Percentiles rank a stretch among this genome's conserved stretches.
phyloP scores from a whole-genome alignment of 1,140 invertebrate species.

The Drosophila trapezifrons region DNA sequence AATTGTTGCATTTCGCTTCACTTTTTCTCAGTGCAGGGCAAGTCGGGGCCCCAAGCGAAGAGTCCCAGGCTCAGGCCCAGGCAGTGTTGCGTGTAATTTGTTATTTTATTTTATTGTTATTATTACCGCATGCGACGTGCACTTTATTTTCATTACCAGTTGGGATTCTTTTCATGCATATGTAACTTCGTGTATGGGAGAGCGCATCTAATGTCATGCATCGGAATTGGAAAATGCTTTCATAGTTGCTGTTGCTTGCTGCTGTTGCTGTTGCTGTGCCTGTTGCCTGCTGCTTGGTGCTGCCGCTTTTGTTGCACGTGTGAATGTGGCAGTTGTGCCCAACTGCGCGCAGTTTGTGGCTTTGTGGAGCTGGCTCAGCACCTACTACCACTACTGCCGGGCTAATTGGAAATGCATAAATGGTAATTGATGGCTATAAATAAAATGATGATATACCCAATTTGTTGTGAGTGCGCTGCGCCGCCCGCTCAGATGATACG shows the following conservation, averaged over 20 bases:
- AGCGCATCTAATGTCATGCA: conserved; percentile 54
- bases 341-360: conserved; percentile 14
- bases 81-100: conserved; percentile 83
- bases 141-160: conserved; percentile 83
- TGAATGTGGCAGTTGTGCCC: conserved; percentile 57
- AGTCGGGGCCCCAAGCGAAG: conserved; percentile 18
- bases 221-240: conserved; percentile 56
- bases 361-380: conserved; percentile 30
- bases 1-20: background rate
- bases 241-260: conserved; percentile 30
- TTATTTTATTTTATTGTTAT: conserved; percentile 84
- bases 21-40: conserved; percentile 33
- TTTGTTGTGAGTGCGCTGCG: conserved; percentile 30
- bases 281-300: conserved; percentile 6
- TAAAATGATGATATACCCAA: conserved; percentile 47
- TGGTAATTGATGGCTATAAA: conserved; percentile 72
- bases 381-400: conserved; percentile 59
- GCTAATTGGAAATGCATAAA: conserved; percentile 75
- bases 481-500: conserved; percentile 11
- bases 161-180: conserved; percentile 79
- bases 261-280: conserved; percentile 7
- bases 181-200: conserved; percentile 68
- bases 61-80: conserved; percentile 30
- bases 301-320: conserved; percentile 64
- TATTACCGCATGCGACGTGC: conserved; percentile 82